Base-by-base conservation (phyloP, 2,888 invertebrate species). In the Andrena hattorfiana region DNA sequence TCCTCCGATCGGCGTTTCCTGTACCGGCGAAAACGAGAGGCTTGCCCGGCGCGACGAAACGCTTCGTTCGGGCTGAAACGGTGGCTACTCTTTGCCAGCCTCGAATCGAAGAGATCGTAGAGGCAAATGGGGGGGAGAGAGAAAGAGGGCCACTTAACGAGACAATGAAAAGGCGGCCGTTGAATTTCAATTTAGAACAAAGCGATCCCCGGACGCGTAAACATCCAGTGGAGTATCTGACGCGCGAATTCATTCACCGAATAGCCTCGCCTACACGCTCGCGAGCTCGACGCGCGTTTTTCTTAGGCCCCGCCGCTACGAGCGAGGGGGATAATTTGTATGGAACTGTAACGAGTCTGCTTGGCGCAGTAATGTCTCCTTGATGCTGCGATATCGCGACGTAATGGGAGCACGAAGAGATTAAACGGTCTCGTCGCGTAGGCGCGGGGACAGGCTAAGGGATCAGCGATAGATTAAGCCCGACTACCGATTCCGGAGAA, bases 401-500 rank as follows among this genome's bases (percentile, higher is more conserved):
- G 32, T 16, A 28, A 62, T 28, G 28, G 28, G 28, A 28, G 28
- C 13, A 16, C 4, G n/a, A 20, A 32, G 10, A 8, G 32, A 32
- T 56, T 56, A 56, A 26, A 56, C 20, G 20, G 56, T 56, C 56
- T 10, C 23, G 8, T 56, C 10, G 56, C 13, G 42, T n/a, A n/a
- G 20, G 23, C 32, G 32, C 20, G 7, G 71, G 28, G 23, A 20
- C 26, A 42, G 23, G 54, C 35, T 20, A n/a, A 28, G 51, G 5
- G 51, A 20, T 10, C 23, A 16, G 13, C 49, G 10, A 28, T 64
- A 26, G 32, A 71, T 71, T 30, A n/a, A 13, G 26, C 13, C 10
- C 16, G 35, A 35, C 23, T 30, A 23, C 56, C 56, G 77, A 76
- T 78, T 67, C 51, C 69, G 68, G 72, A 32, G 70, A 75, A 56